Base-by-base conservation (phyloP, 1,140 invertebrate species). In the Xylocopa sonorina region DNA sequence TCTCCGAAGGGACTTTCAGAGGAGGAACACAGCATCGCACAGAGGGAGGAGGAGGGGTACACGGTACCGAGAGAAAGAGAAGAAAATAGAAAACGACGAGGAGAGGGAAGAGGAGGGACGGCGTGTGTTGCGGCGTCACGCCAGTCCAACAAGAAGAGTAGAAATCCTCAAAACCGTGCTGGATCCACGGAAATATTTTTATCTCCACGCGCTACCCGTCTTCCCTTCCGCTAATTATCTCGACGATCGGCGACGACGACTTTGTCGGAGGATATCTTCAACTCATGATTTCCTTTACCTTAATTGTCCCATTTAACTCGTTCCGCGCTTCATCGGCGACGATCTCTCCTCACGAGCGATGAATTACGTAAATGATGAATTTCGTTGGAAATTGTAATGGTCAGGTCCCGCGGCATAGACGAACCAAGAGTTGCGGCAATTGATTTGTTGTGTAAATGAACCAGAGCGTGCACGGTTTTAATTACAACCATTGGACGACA, bases 1-100 rank as follows among this genome's bases (percentile, higher is more conserved):
- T 88, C 85, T 77, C 67, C 68, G 82, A 84, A 84, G 83, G 78
- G 83, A 84, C 60, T 80, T 64, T 80, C 79, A 76, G 71, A 58
- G n/a, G 78, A 78, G 78, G 75, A 81, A 85, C 76, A 81, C 76
- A 72, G 63, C 75, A 50, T 69, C 66, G n/a, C n/a, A n/a, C n/a
- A 29, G 48, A n/a, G n/a, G n/a, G n/a, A n/a, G 34, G 60, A 29
- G 66, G n/a, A 57, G 38, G 21, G 34, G 67, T n/a, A 53, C 41
- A 14, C 69, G 74, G 27, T 14, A 34, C 7, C 41, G 50, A n/a
- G 78, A 64, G 71, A 57, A 72, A 53, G 58, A 79, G 71, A 80
- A 41, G 43, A 55, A 57, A 58, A 57, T 43, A 58, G 71, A 80
- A 72, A 66, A 48, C 67, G 76, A 46, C 68, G n/a, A 58, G 50